Base-by-base conservation (phyloP, 2,888 invertebrate genomes). In the Sarcophaga variegata region DNA sequence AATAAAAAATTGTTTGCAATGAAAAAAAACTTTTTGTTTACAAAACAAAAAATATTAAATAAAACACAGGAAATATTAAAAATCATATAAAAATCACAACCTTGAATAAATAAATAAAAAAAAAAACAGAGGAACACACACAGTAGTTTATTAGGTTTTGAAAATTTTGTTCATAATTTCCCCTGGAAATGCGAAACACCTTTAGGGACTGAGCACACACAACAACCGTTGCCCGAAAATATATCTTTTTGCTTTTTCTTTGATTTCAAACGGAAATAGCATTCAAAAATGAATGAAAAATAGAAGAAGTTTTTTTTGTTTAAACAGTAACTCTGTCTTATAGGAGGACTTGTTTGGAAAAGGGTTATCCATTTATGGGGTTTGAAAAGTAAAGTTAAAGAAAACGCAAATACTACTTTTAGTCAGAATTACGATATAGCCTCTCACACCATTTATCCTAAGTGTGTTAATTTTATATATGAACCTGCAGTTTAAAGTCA, bases 101-200 rank as follows among this genome's bases (percentile, higher is more conserved):
- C 54, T 54, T 54, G 54, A 66, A 66, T 66, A 66, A n/a, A 37
- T 12, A 37, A 64, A 64, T 10, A 64, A 64, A 12, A 22, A n/a
- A 20, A 22, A 27, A 64, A 64, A 4, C 4, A 64, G 27, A 27
- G 10, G 10, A 37, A 37, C 37, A 37, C 2, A 37, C 37, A 37
- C 2, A 37, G 27, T n/a, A 64, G 14, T 37, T 66, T 66, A n/a
- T 17, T 37, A 10, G 27, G 37, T 66, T 66, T 37, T 66, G 17
- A 54, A 54, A 54, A 17, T 54, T 54, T 54, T 54, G 17, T 37
- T 37, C 45, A 37, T 66, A 66, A 66, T n/a, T 66, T 45, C 37
- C n/a, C 12, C 6, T 10, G 66, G 66, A 66, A 66, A 27, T 66
- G 27, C 12, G 27, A 63, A 27, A 71, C 17, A 64, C 63, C 71